phyloP scores from a whole-genome alignment of 1,140 invertebrate genomes.

The Macrotrachela quadricornifera region DNA sequence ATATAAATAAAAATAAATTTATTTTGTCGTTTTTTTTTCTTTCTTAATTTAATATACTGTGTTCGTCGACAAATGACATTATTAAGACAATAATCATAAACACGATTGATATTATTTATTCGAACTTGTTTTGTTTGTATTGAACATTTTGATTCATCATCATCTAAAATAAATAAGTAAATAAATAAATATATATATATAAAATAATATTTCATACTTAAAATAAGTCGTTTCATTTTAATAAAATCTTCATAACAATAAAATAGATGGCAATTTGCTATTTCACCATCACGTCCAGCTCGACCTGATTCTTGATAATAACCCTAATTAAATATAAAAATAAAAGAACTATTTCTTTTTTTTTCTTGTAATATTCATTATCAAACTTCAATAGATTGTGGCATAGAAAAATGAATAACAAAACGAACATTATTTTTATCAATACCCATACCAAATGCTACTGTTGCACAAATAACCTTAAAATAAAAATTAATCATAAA shows the following conservation, averaged over 20 bases:
- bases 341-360: too few relatives aligned
- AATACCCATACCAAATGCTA: slow-evolving; percentile 93
- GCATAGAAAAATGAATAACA: slow-evolving; percentile 61
- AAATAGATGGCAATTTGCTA: slow-evolving; percentile 55
- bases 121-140: slow-evolving; percentile 47
- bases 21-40: too few relatives aligned
- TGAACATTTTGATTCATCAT: slow-evolving; percentile 15
- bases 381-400: slow-evolving; percentile 83
- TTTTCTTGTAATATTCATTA: too few relatives aligned
- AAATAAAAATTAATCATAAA: slow-evolving; percentile 1
- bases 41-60: slow-evolving; percentile 19
- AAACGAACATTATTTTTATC: slow-evolving; percentile 47
- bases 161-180: too few relatives aligned
- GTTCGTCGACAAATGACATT: slow-evolving; percentile 61
- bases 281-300: slow-evolving; percentile 68
- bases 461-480: slow-evolving; percentile 67
- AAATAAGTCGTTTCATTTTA: neutral
- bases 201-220: too few relatives aligned
- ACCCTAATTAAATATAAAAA: slow-evolving; percentile 17
- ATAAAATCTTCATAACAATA: slow-evolving; percentile 53
- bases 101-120: slow-evolving; percentile 59
- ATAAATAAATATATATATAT: too few relatives aligned
- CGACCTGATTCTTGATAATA: slow-evolving; percentile 94
- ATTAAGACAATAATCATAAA: slow-evolving; percentile 77
- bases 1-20: too few relatives aligned